phyloP scores from a whole-genome alignment of 2,797 vertebrate genomes.

The Harpagifer antarcticus region DNA sequence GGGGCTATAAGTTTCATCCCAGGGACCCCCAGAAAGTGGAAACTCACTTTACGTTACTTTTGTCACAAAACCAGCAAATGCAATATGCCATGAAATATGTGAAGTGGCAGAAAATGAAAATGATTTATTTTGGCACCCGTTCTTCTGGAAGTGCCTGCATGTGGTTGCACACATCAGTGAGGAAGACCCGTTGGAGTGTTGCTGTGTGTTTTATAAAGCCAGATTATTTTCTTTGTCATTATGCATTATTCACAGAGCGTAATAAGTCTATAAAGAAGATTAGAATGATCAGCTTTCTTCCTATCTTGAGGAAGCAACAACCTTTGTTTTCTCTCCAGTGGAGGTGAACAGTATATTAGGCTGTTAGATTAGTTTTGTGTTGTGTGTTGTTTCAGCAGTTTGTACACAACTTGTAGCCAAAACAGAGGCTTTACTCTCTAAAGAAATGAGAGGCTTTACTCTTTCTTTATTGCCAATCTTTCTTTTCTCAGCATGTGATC shows the following conservation, averaged over 20 bases:
- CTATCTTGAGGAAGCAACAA: not conserved
- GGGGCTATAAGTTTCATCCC: slow-evolving; percentile 9
- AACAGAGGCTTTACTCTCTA: not conserved
- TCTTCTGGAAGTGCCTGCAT: slow-evolving; percentile 46
- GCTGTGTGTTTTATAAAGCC: not conserved
- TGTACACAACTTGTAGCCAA: not conserved
- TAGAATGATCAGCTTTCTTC: not conserved
- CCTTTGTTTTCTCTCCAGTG: not conserved
- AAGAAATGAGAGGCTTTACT: not conserved
- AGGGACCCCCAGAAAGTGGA: slow-evolving; percentile 24
- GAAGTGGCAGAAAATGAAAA: slow-evolving; percentile 61
- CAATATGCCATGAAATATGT: slow-evolving; percentile 48
- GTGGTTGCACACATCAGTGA: slow-evolving; percentile 43
- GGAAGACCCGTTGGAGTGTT: slow-evolving; percentile 8
- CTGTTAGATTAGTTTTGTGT: not conserved
- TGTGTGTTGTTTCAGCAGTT: not conserved
- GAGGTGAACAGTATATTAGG: not conserved
- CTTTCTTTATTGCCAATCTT: not conserved
- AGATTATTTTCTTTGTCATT: not conserved
- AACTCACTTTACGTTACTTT: slow-evolving; percentile 11
- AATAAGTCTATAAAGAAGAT: not conserved
- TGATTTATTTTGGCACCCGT: slow-evolving; percentile 58
- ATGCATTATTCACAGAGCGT: not conserved
- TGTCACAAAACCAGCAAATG: slow-evolving; percentile 50
- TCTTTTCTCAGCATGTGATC: slow-evolving; percentile 91